Percentiles rank a stretch among this genome's conserved stretches.
Evolutionary conservation across 2,113 vertebrate genomes (phyloP).

Genomic region (Acanthochromis polyacanthus): DNA sequence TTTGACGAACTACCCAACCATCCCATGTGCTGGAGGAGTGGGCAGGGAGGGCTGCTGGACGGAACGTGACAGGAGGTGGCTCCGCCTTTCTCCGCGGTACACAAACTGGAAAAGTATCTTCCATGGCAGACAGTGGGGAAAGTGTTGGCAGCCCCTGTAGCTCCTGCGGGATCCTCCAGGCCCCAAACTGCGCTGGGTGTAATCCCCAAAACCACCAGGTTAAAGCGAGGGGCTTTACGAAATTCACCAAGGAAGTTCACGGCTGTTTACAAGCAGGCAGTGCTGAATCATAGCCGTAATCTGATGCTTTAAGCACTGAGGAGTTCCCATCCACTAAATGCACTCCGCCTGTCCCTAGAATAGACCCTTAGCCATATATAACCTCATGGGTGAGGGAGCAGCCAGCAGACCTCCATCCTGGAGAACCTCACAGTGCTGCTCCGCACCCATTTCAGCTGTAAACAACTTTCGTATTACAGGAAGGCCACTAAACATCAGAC

Average conservation of each 20-base stretch:
- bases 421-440: not conserved
- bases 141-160: not conserved
- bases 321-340: slow-evolving; percentile 3
- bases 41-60: slow-evolving; percentile 28
- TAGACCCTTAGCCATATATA: slow-evolving; percentile 65
- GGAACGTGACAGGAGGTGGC: slow-evolving; percentile 65
- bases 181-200: not conserved
- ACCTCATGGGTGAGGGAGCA: slow-evolving; percentile 39
- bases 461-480: not conserved
- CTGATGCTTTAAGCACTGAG: not conserved
- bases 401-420: not conserved
- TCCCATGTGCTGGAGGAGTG: slow-evolving; percentile 69
- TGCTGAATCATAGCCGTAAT: slow-evolving; percentile 26
- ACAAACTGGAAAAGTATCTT: slow-evolving; percentile 33
- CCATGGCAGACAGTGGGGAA: not conserved
- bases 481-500: not conserved
- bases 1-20: slow-evolving; percentile 58
- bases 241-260: not conserved
- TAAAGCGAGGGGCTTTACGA: not conserved
- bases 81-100: slow-evolving; percentile 48
- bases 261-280: slow-evolving; percentile 22
- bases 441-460: not conserved
- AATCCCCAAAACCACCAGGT: not conserved
- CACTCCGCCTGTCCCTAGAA: slow-evolving; percentile 44
- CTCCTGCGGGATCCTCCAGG: not conserved